Evolutionary conservation across 2,797 vertebrate species (phyloP).

Genomic region (Tokudaia tokunoshimensis): DNA sequence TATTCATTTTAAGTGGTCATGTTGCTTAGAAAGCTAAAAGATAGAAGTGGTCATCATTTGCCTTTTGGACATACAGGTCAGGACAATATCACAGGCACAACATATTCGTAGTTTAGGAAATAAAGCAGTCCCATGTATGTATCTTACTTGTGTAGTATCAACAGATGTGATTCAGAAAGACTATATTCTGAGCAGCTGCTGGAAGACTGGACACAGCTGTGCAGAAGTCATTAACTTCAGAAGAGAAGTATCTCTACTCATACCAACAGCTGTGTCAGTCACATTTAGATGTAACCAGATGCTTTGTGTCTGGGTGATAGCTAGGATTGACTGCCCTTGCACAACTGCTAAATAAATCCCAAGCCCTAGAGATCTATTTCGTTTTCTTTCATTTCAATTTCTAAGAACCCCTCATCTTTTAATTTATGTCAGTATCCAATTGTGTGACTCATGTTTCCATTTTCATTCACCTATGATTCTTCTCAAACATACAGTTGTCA

Average conservation of each 20-base stretch:
- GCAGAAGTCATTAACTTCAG: constrained; percentile 72
- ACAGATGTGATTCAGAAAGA: constrained; percentile 41
- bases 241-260: constrained; percentile 72
- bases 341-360: constrained; percentile 43
- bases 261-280: constrained; percentile 70
- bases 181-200: constrained; percentile 55
- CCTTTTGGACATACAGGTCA: not conserved
- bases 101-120: constrained; percentile 36
- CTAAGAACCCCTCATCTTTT: constrained; percentile 21
- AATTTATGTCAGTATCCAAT: constrained; percentile 3
- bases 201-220: constrained; percentile 64
- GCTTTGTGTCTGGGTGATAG: constrained; percentile 48
- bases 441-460: constrained; percentile 38
- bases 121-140: constrained; percentile 14
- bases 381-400: constrained; percentile 37
- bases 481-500: not conserved
- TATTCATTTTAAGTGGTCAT: constrained; percentile 51
- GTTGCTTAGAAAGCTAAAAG: constrained; percentile 35
- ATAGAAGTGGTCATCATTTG: constrained; percentile 6
- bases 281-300: constrained; percentile 77
- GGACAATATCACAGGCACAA: constrained; percentile 9
- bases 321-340: constrained; percentile 25
- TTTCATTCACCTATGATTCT: constrained; percentile 56
- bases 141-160: constrained; percentile 42
- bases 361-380: not conserved